Base-by-base conservation (phyloP, 2,888 invertebrate genomes). In the Cordilura impudica region DNA sequence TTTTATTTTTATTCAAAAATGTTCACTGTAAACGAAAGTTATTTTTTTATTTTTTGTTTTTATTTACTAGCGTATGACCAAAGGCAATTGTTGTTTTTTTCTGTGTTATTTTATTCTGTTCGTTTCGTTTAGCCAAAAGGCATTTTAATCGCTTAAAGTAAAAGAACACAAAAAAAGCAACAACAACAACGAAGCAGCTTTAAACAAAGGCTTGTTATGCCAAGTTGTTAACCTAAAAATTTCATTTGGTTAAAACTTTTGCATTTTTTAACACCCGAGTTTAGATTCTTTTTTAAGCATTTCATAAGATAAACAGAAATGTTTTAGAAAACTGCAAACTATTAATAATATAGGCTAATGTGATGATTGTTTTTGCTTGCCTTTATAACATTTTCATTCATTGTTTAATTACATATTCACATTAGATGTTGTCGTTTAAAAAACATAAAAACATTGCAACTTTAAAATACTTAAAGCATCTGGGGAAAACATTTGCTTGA, bases 1-100 rank as follows among this genome's bases (percentile, higher is more conserved):
- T 49, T 23, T 23, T 56, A 21, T 23, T 56, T 23, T 23, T 72
- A 21, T 49, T 56, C 26, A 73, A 47, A 73, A 73, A 66, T 66
- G 10, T 56, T 49, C 60, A 60, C 51, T 66, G 60, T 66, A 53
- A 60, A 66, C 66, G 51, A 53, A 60, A 74, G 54, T n/a, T 54
- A 35, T 31, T 53, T 4, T 61, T 31, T 51, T 10, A 14, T 5
- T 12, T 10, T 58, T 67, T 53, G 16, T 73, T 29, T 49, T 70
- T 75, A 70, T 75, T 75, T 70, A 75, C 74, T 74, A 39, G 61
- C 39, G 47, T 63, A 69, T 69, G 75, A 69, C 75, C 75, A 54
- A 69, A 63, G 49, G 75, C 61, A 35, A 31, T 29, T 51, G 21
- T 51, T 51, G n/a, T 51, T 51, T 56, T 61, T 29, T 51, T 53